Evolutionary conservation across 2,797 vertebrate species (phyloP).

Genomic region (Smutsia temminckii): DNA sequence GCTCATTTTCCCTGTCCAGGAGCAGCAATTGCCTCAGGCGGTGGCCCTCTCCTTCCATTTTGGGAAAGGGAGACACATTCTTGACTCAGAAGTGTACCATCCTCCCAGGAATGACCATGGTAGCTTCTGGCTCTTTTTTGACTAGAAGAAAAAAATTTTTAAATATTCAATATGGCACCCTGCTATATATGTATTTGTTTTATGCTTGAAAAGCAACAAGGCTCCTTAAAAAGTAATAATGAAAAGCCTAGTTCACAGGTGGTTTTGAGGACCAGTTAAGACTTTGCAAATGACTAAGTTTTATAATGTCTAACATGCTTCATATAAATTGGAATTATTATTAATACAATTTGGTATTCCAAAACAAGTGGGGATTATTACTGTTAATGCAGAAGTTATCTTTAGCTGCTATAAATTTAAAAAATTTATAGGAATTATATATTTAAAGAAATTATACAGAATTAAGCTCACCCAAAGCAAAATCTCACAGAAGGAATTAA

Average conservation of each 20-base stretch:
- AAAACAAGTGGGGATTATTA: neutral
- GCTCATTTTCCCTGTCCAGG: neutral
- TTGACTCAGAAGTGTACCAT: neutral
- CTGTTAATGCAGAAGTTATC: neutral
- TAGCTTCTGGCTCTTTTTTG: neutral
- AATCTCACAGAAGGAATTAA: conserved; percentile 32
- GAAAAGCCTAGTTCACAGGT: neutral
- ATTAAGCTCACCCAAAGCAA: neutral
- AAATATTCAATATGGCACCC: neutral
- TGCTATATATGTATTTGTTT: neutral
- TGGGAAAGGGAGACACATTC: neutral
- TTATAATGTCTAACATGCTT: neutral
- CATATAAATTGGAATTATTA: neutral
- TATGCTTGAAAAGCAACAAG: neutral
- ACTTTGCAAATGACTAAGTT: neutral
- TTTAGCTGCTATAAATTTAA: neutral
- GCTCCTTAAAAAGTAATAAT: neutral
- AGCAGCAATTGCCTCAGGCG: neutral
- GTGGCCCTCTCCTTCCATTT: neutral
- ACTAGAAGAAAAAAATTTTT: neutral
- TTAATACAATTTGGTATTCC: conserved; percentile 7
- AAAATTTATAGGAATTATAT: no score
- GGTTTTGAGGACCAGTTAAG: neutral
- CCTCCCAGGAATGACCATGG: neutral
- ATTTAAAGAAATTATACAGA: neutral